phyloP scores from a whole-genome alignment of 2,113 vertebrate species.

The Delphinapterus leucas region DNA sequence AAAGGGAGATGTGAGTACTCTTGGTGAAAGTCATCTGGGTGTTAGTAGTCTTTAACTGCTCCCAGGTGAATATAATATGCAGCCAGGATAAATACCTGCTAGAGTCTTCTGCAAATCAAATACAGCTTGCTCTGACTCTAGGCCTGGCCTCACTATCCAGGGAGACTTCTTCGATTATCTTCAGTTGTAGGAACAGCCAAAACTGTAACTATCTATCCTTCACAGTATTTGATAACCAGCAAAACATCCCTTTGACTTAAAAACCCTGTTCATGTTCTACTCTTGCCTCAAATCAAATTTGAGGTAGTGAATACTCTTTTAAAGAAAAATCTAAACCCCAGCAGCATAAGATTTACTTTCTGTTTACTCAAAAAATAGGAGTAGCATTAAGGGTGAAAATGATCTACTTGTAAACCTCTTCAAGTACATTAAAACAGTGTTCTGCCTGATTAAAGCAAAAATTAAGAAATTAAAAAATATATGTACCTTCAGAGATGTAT shows the following conservation, averaged over 20 bases:
- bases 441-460: neutral
- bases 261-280: neutral
- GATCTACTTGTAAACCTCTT: neutral
- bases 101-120: neutral
- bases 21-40: neutral
- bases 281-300: neutral
- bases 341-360: neutral
- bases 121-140: neutral
- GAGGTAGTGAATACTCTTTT: neutral
- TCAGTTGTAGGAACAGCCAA: neutral
- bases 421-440: neutral
- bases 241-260: neutral
- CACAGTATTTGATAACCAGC: neutral
- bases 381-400: neutral
- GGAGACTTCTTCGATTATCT: neutral
- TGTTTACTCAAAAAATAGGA: neutral
- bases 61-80: neutral
- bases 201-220: neutral
- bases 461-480: neutral
- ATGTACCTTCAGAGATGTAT: neutral
- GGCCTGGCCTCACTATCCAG: neutral
- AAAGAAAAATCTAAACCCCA: neutral
- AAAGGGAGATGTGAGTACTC: neutral
- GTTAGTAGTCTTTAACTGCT: neutral
- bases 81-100: neutral